phyloP scores from a whole-genome alignment of 2,888 invertebrate genomes.

The Polylopha cassiicola region DNA sequence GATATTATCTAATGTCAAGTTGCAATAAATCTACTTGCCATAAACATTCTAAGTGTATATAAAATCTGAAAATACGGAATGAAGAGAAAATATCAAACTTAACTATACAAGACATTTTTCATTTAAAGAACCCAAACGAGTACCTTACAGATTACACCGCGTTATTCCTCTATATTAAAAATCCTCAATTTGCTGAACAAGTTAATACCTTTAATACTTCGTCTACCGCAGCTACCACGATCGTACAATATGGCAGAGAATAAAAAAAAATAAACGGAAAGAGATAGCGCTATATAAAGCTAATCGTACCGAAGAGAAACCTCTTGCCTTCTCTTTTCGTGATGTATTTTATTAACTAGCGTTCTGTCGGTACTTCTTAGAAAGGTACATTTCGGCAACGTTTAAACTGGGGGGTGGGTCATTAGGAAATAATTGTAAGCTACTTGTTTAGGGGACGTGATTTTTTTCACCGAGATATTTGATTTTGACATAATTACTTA shows the following conservation, averaged over 20 bases:
- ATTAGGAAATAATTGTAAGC: constrained; percentile 15
- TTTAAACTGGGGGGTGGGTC: constrained; percentile 13
- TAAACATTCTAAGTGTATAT: no score
- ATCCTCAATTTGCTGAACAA: constrained; percentile 25
- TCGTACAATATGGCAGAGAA: constrained; percentile 7
- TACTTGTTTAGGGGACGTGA: constrained; percentile 7
- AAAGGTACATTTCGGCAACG: constrained; percentile 16
- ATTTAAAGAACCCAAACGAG: constrained; percentile 5
- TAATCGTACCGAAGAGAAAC: no score
- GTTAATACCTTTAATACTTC: constrained; percentile 24
- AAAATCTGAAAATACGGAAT: background rate
- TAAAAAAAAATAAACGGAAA: no score
- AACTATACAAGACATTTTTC: constrained; percentile 1
- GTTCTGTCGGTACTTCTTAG: constrained; percentile 13
- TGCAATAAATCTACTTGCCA: no score
- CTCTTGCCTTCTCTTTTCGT: no score
- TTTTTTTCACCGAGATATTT: constrained; percentile 2
- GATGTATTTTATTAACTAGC: no score
- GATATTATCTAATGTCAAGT: no score
- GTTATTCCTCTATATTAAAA: constrained; percentile 24
- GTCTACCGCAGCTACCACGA: constrained; percentile 10
- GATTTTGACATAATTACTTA: background rate
- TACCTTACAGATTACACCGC: constrained; percentile 16
- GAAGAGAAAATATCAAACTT: background rate
- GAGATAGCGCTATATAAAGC: no score